Percentiles rank a stretch among this genome's conserved stretches.
These are phyloP conservation scores for Hemibagrus wyckioides DNA, from an alignment of 2,113 vertebrate genomes.

Conservation along the genomic window DNA sequence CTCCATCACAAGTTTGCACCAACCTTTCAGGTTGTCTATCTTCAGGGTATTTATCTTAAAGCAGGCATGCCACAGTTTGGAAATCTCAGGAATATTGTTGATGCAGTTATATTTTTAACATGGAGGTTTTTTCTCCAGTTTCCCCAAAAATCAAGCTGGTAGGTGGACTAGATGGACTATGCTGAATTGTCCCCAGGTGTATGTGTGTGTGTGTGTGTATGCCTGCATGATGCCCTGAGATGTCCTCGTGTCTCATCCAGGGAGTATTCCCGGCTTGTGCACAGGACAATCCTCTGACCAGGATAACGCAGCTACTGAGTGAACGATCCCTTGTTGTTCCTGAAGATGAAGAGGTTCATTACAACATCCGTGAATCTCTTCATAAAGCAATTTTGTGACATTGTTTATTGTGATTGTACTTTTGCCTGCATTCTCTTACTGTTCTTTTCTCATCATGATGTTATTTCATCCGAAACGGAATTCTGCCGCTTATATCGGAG, in stretches of 20 bases:
- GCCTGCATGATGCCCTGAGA: not conserved
- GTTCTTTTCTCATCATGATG: not conserved
- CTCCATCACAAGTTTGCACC: not conserved
- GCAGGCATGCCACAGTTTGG: not conserved
- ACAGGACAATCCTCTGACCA: not conserved
- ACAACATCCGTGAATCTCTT: not conserved
- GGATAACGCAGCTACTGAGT: not conserved
- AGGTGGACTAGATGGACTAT: not conserved
- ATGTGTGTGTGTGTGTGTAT: not conserved
- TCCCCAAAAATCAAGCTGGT: not conserved
- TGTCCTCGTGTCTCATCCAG: not conserved
- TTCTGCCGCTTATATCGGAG: not conserved
- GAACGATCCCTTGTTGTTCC: not conserved
- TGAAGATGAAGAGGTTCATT: not conserved
- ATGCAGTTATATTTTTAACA: not conserved
- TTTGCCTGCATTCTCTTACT: not conserved
- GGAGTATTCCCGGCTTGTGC: too few species aligned
- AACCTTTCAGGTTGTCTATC: too few species aligned
- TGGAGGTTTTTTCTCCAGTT: not conserved
- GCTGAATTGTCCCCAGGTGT: not conserved
- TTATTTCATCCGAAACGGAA: not conserved
- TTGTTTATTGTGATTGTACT: not conserved
- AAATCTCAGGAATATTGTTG: not conserved
- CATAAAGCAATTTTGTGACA: not conserved
- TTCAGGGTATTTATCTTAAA: not conserved